Evolutionary conservation across 2,113 vertebrate species (phyloP).

Genomic region (Desmodus rotundus): DNA sequence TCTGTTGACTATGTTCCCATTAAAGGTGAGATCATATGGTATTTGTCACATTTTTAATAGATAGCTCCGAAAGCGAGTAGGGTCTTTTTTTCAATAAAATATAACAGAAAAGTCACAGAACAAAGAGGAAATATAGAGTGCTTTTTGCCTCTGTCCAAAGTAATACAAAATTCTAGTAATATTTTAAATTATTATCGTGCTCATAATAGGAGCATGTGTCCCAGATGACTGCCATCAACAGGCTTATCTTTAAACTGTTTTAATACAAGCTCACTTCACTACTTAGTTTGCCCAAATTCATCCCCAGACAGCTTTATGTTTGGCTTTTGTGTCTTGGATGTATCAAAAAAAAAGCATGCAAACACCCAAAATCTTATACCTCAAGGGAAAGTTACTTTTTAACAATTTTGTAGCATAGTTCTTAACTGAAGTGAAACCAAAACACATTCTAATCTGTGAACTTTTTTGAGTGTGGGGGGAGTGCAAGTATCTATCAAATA

Average conservation of each 20-base stretch:
- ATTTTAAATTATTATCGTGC: not conserved
- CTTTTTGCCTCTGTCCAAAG: not conserved
- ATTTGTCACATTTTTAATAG: not conserved
- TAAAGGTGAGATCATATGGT: no score
- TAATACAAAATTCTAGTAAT: not conserved
- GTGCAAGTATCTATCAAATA: not conserved
- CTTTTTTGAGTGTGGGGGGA: accelerated
- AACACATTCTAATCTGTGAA: not conserved
- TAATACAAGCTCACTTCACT: not conserved
- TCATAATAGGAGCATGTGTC: not conserved
- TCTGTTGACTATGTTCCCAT: no score
- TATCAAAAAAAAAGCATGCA: not conserved
- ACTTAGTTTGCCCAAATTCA: not conserved
- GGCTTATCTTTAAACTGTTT: not conserved
- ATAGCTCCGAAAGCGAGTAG: not conserved
- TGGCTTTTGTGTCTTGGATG: not conserved
- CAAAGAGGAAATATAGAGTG: not conserved
- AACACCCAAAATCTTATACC: not conserved
- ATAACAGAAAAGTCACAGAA: not conserved
- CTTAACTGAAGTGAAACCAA: not conserved
- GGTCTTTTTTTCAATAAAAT: slow-evolving; percentile 10
- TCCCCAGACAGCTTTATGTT: not conserved
- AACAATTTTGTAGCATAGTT: not conserved
- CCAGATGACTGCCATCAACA: not conserved
- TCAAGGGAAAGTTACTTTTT: not conserved